These are phyloP conservation scores for Epinephelus fuscoguttatus DNA, from an alignment of 2,113 vertebrate species.

Conservation along the genomic window DNA sequence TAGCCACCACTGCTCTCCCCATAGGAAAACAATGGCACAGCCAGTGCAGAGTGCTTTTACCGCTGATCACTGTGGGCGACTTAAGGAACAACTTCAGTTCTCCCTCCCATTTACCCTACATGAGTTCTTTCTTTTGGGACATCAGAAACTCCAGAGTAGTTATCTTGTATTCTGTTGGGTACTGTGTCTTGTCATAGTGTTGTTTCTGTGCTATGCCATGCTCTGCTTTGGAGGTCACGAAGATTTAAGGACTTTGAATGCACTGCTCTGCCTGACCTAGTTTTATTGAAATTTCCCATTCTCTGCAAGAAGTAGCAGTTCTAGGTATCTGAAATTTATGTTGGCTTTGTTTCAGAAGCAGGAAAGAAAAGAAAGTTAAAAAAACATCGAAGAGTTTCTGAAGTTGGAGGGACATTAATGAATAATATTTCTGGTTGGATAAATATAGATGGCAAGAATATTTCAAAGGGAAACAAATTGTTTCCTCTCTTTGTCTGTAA, in stretches of 20 bases:
- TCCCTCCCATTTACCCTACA: slow-evolving; percentile 31
- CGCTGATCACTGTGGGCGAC: no score
- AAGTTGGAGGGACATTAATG: slow-evolving; percentile 12
- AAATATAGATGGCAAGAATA: slow-evolving; percentile 35
- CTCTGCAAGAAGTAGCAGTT: slow-evolving; percentile 43
- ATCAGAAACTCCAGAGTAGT: slow-evolving; percentile 5
- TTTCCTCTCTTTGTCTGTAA: slow-evolving; percentile 23
- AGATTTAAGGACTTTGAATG: slow-evolving; percentile 59
- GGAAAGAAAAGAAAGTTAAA: slow-evolving; percentile 39
- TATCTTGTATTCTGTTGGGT: slow-evolving; percentile 15
- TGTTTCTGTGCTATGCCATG: slow-evolving; percentile 28
- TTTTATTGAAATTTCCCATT: slow-evolving; percentile 60
- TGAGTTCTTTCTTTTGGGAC: slow-evolving; percentile 19
- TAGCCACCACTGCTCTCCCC: no score
- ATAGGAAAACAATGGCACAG: no score
- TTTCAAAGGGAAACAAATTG: slow-evolving; percentile 38
- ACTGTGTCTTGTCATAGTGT: slow-evolving; percentile 25
- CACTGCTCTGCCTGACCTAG: slow-evolving; percentile 60
- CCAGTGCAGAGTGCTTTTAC: no score
- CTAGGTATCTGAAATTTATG: slow-evolving; percentile 44
- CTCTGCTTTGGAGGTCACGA: slow-evolving; percentile 56
- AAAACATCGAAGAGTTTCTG: not conserved
- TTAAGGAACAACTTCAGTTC: slow-evolving; percentile 1
- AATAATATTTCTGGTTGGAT: slow-evolving; percentile 19
- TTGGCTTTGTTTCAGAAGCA: slow-evolving; percentile 53